Conservation (phyloP, 2,888 invertebrate species). For the Abscondita cerata region DNA sequence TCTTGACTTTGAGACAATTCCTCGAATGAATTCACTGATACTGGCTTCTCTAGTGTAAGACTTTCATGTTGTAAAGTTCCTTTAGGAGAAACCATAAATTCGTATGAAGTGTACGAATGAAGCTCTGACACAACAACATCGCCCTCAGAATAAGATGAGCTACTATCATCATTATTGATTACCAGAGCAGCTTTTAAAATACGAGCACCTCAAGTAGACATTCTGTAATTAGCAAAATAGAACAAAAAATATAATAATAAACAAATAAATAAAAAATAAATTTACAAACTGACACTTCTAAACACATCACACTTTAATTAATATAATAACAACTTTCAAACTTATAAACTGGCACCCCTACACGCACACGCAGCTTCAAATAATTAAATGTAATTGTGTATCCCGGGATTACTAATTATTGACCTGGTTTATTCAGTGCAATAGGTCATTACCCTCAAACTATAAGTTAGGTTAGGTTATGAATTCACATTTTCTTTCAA, state of each 20-base stretch:
- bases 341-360: background rate
- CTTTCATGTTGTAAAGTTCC: constrained; percentile 6
- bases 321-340: too few relatives aligned
- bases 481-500: background rate
- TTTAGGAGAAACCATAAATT: background rate
- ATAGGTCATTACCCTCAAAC: background rate
- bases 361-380: background rate
- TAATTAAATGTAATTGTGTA: too few relatives aligned
- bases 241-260: background rate
- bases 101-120: constrained; percentile 1
- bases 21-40: background rate
- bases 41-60: background rate
- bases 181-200: constrained; percentile 4
- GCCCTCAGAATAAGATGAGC: background rate
- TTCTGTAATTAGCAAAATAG: background rate
- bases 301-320: too few relatives aligned
- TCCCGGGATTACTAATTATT: background rate
- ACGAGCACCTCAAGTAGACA: background rate
- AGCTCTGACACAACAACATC: constrained; percentile 4
- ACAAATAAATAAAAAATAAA: background rate
- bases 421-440: background rate
- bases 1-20: background rate
- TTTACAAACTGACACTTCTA: too few relatives aligned
- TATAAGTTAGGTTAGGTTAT: background rate
- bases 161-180: background rate